Evolutionary conservation across 2,797 vertebrate species (phyloP), one percentile per base, ranked within the genome.

Genomic region (Tokudaia muenninki): DNA sequence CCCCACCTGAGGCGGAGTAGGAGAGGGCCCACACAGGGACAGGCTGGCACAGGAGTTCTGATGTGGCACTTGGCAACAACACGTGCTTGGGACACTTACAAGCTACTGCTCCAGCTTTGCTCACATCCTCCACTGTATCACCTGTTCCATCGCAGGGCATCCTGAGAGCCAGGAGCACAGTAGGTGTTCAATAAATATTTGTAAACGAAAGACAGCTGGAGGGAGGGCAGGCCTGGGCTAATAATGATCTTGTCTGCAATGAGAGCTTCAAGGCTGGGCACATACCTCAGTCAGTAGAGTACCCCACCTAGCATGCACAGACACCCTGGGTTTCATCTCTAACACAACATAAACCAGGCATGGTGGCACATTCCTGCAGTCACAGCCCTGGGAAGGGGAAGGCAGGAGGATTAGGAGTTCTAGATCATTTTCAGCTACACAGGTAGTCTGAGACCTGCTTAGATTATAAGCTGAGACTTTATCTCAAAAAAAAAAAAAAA

Each of bases 121-220:
- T 57, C 87, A 75, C 87, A 61, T 41, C 37, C 55, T 22, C 55
- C 74, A 61, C 14, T 3, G 3, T 19, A 74, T 94, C 61, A 2
- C 3, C 44, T n/a, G 17, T 75, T 67, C 84, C 29, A 6, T 29
- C 55, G 59, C 75, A 47, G 1, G 12, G 70, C 17, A 57, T 47
- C 70, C 72, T 63, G 57, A 83, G 37, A 2, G 65, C 86, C 75
- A 90, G 47, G 63, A 47, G 22, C 67, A 93, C 0, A 37, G 37
- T 0, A 86, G 65, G 26, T 89, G 16, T 63, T 63, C 63, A 95
- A 89, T 88, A 95, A 92, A 94, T 94, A 96, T 31, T 84, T 74
- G 31, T 61, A 90, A 89, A 88, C 52, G 63, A 91, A 75, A 91
- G 55, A 89, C 47, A 80, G 65, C 41, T 1, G 22, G 79, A 44